Evolutionary conservation across 2,113 vertebrate genomes (phyloP).

Genomic region (Phylloscopus trochiloides): DNA sequence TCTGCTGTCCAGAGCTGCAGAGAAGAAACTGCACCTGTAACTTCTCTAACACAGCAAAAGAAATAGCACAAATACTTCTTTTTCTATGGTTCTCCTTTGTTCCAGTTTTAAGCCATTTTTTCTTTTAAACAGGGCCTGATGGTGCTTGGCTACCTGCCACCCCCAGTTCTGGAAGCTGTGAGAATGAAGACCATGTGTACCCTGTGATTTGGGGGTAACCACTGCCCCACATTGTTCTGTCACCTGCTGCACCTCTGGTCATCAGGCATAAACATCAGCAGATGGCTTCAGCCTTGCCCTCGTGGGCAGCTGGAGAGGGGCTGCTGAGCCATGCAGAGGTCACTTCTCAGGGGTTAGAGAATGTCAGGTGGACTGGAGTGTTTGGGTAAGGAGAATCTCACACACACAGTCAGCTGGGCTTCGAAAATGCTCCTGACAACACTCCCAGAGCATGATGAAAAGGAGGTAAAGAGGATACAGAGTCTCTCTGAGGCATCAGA

Average conservation of each 20-base stretch:
- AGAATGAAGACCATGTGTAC: not conserved
- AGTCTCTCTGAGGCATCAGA: not conserved
- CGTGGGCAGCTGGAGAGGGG: not conserved
- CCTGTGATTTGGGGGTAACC: fast-evolving
- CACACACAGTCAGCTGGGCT: not conserved
- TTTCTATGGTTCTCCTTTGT: not conserved
- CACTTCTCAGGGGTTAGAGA: not conserved
- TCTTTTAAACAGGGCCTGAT: not conserved
- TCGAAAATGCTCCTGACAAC: not conserved
- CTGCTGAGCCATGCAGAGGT: not conserved
- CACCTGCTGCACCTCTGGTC: not conserved
- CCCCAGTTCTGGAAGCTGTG: not conserved
- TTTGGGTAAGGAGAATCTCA: not conserved
- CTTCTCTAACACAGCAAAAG: not conserved
- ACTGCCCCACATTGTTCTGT: too few relatives aligned
- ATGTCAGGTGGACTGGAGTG: not conserved
- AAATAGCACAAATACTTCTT: not conserved
- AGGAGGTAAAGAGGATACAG: not conserved
- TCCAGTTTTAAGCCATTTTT: not conserved
- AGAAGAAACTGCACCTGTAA: not conserved
- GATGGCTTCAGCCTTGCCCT: not conserved
- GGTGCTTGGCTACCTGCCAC: not conserved
- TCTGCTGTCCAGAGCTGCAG: not conserved
- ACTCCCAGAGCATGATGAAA: not conserved
- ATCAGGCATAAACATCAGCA: not conserved